Evolutionary conservation across 2,113 vertebrate species (phyloP).

Genomic region (Struthidea cinerea): DNA sequence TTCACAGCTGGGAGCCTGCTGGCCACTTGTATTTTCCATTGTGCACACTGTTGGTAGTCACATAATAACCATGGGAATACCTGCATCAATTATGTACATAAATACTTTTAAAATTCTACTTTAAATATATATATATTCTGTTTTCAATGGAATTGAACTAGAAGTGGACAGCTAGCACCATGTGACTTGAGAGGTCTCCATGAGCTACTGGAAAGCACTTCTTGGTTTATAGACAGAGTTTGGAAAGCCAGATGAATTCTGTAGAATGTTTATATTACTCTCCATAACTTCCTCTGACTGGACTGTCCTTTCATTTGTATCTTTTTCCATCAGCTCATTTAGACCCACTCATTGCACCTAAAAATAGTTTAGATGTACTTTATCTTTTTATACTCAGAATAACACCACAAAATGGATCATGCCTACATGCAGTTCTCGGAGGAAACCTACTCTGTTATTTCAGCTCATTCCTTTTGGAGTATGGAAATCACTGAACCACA

Average conservation of each 20-base stretch:
- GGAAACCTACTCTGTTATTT: background rate
- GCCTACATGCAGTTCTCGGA: background rate
- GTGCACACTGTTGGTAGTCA: background rate
- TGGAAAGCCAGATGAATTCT: constrained; percentile 12
- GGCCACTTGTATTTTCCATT: background rate
- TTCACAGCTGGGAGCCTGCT: background rate
- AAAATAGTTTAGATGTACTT: constrained; percentile 46
- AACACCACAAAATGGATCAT: constrained; percentile 1
- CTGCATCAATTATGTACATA: background rate
- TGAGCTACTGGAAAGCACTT: background rate
- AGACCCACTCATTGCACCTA: background rate
- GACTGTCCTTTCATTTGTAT: constrained; percentile 15
- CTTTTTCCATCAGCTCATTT: constrained; percentile 28
- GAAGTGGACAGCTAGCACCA: background rate
- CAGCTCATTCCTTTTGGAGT: background rate
- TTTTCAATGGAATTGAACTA: background rate
- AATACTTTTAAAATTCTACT: background rate
- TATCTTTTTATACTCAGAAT: background rate
- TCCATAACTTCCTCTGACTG: constrained; percentile 25
- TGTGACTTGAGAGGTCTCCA: background rate
- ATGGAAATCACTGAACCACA: background rate
- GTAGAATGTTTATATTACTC: constrained; percentile 7
- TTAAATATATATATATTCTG: background rate
- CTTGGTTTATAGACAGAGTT: background rate
- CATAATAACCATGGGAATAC: background rate